Conservation (phyloP, 2,113 vertebrate species). For the Verasper variegatus region DNA sequence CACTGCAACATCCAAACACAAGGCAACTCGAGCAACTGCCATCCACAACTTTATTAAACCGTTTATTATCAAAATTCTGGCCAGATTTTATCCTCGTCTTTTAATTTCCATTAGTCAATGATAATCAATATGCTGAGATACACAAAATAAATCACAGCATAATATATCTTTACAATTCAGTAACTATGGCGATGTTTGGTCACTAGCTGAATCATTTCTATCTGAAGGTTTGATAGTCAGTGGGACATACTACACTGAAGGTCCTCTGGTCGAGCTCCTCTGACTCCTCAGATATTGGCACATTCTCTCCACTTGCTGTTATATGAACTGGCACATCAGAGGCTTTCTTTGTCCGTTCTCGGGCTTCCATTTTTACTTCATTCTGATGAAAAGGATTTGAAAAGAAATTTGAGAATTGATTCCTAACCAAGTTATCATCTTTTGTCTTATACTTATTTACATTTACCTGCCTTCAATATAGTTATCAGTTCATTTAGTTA, state of each 20-base stretch:
- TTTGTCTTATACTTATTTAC: too few species aligned
- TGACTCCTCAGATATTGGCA: slow-evolving; percentile 91
- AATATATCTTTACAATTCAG: background rate
- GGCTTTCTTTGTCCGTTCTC: slow-evolving; percentile 89
- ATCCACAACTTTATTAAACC: background rate
- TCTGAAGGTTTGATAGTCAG: too few species aligned
- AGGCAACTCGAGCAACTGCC: background rate
- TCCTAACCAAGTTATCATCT: background rate
- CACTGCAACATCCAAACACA: slow-evolving; percentile 82
- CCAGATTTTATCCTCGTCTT: background rate
- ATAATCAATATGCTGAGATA: background rate
- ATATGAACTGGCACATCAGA: slow-evolving; percentile 90
- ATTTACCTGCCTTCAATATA: background rate
- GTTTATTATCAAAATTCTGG: background rate
- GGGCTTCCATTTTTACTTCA: slow-evolving; percentile 87
- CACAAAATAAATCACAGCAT: background rate
- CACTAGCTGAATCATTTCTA: background rate
- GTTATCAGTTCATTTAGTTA: background rate
- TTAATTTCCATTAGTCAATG: background rate
- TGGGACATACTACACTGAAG: slow-evolving; percentile 90
- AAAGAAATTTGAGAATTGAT: background rate
- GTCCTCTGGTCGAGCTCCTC: slow-evolving; percentile 98
- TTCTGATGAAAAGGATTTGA: slow-evolving; percentile 73
- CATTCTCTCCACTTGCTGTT: slow-evolving; percentile 87
- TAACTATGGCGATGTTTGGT: too few species aligned